These are phyloP conservation scores for Mythimna lalbum DNA, from an alignment of 2,888 invertebrate species.

Conservation along the genomic window DNA sequence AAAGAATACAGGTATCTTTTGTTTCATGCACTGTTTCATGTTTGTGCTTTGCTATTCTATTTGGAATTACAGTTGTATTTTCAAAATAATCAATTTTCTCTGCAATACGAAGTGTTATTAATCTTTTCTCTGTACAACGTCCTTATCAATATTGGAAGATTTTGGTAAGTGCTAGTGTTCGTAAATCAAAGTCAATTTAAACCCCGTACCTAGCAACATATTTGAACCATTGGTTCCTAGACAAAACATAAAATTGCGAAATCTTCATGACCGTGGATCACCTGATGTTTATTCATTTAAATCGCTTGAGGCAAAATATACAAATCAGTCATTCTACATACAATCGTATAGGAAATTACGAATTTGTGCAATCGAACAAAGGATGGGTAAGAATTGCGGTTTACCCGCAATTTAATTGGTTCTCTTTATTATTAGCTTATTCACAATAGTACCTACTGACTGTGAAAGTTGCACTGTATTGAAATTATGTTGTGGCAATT, in stretches of 20 bases:
- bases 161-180: slow-evolving; percentile 50
- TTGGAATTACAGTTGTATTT: slow-evolving; percentile 40
- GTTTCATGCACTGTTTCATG: slow-evolving; percentile 38
- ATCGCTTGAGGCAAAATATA: background rate
- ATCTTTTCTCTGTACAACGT: slow-evolving; percentile 23
- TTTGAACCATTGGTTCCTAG: background rate
- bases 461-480: background rate
- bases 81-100: slow-evolving; percentile 54
- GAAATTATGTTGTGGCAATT: background rate
- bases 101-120: slow-evolving; percentile 47
- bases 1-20: slow-evolving; percentile 41
- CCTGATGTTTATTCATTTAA: slow-evolving; percentile 18
- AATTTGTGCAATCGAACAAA: slow-evolving; percentile 41
- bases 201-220: slow-evolving; percentile 19
- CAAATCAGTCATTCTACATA: background rate
- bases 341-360: background rate
- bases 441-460: background rate
- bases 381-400: slow-evolving; percentile 24
- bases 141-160: slow-evolving; percentile 17
- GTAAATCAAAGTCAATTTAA: background rate
- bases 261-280: slow-evolving; percentile 13
- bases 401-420: slow-evolving; percentile 42
- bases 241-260: slow-evolving; percentile 45
- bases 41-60: slow-evolving; percentile 54
- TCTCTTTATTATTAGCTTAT: background rate